phyloP scores from a whole-genome alignment of 2,113 vertebrate genomes.

The Tinamus guttatus region DNA sequence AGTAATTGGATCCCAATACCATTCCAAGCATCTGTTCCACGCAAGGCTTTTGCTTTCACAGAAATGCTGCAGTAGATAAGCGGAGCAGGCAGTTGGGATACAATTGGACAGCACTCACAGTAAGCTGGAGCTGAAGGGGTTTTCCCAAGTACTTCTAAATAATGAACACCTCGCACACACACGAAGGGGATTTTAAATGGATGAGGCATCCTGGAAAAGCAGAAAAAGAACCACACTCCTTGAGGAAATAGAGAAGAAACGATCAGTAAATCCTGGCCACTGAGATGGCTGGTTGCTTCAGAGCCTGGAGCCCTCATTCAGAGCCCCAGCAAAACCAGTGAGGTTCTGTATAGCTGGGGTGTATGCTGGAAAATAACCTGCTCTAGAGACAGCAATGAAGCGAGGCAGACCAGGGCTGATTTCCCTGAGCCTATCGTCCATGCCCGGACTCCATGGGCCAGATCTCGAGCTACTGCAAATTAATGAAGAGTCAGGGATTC shows the following conservation, averaged over 20 bases:
- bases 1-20: conserved; percentile 70
- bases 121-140: conserved; percentile 19
- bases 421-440: neutral
- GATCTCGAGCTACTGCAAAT: neutral
- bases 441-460: neutral
- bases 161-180: neutral
- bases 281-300: neutral
- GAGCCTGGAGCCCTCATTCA: neutral
- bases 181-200: conserved; percentile 1
- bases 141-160: conserved; percentile 15
- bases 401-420: neutral
- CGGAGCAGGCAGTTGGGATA: conserved; percentile 39
- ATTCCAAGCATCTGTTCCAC: conserved; percentile 72
- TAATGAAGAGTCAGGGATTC: neutral
- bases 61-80: conserved; percentile 62
- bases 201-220: neutral
- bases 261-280: neutral
- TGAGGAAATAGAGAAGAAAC: neutral
- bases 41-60: conserved; percentile 60
- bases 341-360: neutral
- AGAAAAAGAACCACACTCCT: neutral
- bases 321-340: neutral
- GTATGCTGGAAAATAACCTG: neutral
- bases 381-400: neutral
- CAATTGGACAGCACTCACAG: neutral